Base-by-base conservation (phyloP, 2,888 invertebrate species). In the Apamea crenata region DNA sequence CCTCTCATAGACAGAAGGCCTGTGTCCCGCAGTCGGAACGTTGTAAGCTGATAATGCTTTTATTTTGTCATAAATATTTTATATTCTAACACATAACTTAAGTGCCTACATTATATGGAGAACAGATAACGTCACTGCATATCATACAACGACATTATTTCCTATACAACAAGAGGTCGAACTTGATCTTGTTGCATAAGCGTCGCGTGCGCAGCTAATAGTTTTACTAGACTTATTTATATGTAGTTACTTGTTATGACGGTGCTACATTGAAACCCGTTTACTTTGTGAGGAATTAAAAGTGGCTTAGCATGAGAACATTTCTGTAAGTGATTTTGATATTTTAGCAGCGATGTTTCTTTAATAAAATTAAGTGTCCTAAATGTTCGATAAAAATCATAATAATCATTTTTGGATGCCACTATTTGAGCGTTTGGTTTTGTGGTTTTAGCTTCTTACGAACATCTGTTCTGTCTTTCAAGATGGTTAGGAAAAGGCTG, bases 201-300 rank as follows among this genome's bases (percentile, higher is more conserved):
- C 47, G 59, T 74, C 80, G 80, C 80, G 47, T 71, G 82, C 82
- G 78, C 79, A 74, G 29, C 0, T 36, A 21, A 63, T 71, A 10
- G 44, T 32, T 56, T 29, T 69, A 61, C 18, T 56, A 68, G 14
- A 25, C 21, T 40, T 25, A 10, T 25, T 53, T 56, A 63, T 56
- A 63, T 36, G n/a, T 44, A 66, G 2, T 16, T 77, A 32, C 59
- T 59, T 40, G 16, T 40, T 61, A 40, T 29, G 50, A 50, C 25
- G 18, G 21, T 32, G 44, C 18, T 47, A 66, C 40, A 76, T n/a
- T 14, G 25, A 29, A 47, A 66, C 44, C 10, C 0, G 56, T 77
- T 77, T 8, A 7, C 10, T 65, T n/a, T n/a, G 16, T 21, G 0
- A 29, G 2, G 8, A 56, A 40, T 29, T 29, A 16, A 40, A 25